These are phyloP conservation scores for Litocranius walleri DNA, from an alignment of 2,113 vertebrate genomes.

Conservation along the genomic window DNA sequence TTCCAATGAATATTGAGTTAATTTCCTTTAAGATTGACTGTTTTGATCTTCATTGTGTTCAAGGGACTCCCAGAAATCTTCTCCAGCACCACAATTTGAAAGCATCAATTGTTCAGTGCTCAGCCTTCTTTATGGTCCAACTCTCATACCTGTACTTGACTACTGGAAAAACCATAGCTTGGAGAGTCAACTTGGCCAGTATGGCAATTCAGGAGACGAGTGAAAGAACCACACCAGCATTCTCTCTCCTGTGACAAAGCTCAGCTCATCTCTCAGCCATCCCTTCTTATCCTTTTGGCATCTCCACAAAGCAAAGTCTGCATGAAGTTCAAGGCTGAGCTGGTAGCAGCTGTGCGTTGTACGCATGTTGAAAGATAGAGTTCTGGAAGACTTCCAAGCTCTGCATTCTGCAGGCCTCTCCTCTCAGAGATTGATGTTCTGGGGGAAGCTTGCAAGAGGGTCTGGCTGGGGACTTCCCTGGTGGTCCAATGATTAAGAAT, in stretches of 20 bases:
- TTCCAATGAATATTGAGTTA: not conserved
- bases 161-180: not conserved
- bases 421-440: not conserved
- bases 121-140: not conserved
- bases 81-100: not conserved
- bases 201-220: not conserved
- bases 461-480: not conserved
- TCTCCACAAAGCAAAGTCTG: not conserved
- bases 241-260: not conserved
- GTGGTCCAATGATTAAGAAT: not conserved
- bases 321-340: not conserved
- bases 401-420: not conserved
- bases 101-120: not conserved
- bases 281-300: not conserved
- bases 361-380: not conserved
- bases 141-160: not conserved
- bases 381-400: not conserved
- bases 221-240: not conserved
- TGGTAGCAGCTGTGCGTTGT: accelerated
- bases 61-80: not conserved
- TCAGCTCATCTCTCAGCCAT: not conserved
- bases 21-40: not conserved
- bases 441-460: not conserved
- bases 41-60: not conserved
- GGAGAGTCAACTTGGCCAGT: not conserved